phyloP scores from a whole-genome alignment of 2,888 invertebrate genomes.

The Agrochola lota region DNA sequence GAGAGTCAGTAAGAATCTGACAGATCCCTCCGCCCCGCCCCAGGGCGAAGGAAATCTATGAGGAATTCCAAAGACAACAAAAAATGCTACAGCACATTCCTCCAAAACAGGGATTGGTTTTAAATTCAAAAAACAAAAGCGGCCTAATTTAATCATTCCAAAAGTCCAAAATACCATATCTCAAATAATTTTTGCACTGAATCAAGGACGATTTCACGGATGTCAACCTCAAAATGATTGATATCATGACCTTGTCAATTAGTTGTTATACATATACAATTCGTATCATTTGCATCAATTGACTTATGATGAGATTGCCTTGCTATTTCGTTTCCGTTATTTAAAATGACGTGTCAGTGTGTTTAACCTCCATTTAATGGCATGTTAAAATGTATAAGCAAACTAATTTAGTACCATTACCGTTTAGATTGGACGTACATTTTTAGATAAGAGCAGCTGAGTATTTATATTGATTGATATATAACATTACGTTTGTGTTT shows the following conservation, averaged over 20 bases:
- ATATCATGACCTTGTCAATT: constrained; percentile 55
- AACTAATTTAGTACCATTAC: constrained; percentile 20
- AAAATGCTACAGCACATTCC: no score
- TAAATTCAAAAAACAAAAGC: neutral
- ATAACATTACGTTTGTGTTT: neutral
- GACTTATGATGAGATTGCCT: constrained; percentile 13
- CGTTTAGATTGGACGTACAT: constrained; percentile 4
- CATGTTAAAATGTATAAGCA: constrained; percentile 24
- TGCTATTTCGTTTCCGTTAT: constrained; percentile 33
- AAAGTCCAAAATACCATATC: neutral
- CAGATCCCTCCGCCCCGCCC: neutral
- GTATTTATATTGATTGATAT: neutral
- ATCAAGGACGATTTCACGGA: constrained; percentile 45
- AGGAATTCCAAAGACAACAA: neutral
- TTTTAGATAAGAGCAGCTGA: neutral
- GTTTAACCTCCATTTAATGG: constrained; percentile 52
- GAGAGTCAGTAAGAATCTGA: neutral
- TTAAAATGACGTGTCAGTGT: constrained; percentile 49
- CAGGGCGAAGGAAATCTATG: neutral
- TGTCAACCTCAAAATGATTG: constrained; percentile 35
- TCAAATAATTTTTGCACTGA: neutral
- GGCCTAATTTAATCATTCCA: no score
- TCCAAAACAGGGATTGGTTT: neutral
- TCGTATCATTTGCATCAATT: constrained; percentile 44
- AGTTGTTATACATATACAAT: constrained; percentile 25